Conservation (phyloP, 2,113 vertebrate species). For the Pandion haliaetus region DNA sequence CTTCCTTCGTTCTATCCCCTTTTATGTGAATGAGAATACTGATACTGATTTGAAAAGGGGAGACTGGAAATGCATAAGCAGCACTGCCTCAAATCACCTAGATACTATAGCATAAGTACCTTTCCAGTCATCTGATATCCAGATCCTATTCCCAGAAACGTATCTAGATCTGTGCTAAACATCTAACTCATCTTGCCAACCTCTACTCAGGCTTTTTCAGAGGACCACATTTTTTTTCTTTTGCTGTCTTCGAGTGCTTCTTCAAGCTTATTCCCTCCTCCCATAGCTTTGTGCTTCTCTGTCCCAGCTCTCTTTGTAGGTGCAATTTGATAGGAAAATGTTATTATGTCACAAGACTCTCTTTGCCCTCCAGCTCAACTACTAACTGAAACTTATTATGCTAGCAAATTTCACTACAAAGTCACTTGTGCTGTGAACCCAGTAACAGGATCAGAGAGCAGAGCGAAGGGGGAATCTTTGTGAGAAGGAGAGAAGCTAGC, state of each 20-base stretch:
- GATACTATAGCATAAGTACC: background rate
- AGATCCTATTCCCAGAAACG: background rate
- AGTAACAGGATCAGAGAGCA: background rate
- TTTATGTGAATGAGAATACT: constrained; percentile 18
- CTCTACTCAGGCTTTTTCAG: background rate
- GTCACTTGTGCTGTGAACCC: constrained; percentile 3
- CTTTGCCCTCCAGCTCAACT: constrained; percentile 33
- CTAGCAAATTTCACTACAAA: constrained; percentile 54
- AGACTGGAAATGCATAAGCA: background rate
- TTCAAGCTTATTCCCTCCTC: background rate
- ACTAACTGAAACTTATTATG: constrained; percentile 30
- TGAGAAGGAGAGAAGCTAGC: background rate
- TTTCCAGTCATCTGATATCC: background rate
- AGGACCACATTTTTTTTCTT: background rate
- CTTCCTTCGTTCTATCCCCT: background rate
- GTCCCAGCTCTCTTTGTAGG: constrained; percentile 21
- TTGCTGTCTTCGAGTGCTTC: background rate
- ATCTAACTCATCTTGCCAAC: background rate
- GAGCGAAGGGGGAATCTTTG: background rate
- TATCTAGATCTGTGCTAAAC: background rate
- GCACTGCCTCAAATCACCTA: background rate
- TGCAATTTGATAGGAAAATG: constrained; percentile 51
- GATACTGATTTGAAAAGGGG: background rate
- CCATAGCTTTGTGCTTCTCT: background rate
- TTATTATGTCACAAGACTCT: constrained; percentile 21